Conservation (phyloP, 2,888 invertebrate genomes). For the Andrena flavipes region DNA sequence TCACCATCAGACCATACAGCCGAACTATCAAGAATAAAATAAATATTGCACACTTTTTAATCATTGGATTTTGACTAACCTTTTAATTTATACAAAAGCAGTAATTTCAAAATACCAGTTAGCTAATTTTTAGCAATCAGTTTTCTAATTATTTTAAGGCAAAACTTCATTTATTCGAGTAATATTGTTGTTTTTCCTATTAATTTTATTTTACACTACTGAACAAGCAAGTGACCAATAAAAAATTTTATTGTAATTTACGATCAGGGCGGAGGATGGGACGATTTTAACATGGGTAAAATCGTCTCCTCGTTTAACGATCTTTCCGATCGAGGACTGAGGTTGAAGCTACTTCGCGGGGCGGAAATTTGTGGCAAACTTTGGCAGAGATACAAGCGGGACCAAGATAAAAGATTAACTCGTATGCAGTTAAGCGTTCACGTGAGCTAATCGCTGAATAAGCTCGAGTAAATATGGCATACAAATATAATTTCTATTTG, state of each 20-base stretch:
- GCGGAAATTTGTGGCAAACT: slow-evolving; percentile 42
- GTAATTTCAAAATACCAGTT: no score
- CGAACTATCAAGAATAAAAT: no score
- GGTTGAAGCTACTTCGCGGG: slow-evolving; percentile 36
- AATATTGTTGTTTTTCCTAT: no score
- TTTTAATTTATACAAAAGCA: no score
- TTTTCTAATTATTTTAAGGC: no score
- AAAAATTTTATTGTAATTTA: neutral
- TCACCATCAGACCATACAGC: no score
- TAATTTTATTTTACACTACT: no score
- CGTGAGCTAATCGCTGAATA: slow-evolving; percentile 33
- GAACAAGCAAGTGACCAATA: no score
- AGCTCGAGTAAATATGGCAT: neutral
- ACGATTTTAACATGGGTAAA: slow-evolving; percentile 52
- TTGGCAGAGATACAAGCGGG: slow-evolving; percentile 47
- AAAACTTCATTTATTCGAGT: no score
- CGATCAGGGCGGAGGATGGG: slow-evolving; percentile 46
- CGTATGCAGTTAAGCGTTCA: slow-evolving; percentile 28
- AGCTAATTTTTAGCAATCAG: no score
- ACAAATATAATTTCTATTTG: neutral
- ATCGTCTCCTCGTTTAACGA: slow-evolving; percentile 43
- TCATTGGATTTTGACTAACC: no score
- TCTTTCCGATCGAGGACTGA: slow-evolving; percentile 31
- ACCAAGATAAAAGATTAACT: slow-evolving; percentile 41
- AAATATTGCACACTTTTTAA: no score